A percentile compares a stretch with the other conserved stretches of the same genome.
Conservation (phyloP, 2,888 invertebrate species). For the Melipona beecheii region DNA sequence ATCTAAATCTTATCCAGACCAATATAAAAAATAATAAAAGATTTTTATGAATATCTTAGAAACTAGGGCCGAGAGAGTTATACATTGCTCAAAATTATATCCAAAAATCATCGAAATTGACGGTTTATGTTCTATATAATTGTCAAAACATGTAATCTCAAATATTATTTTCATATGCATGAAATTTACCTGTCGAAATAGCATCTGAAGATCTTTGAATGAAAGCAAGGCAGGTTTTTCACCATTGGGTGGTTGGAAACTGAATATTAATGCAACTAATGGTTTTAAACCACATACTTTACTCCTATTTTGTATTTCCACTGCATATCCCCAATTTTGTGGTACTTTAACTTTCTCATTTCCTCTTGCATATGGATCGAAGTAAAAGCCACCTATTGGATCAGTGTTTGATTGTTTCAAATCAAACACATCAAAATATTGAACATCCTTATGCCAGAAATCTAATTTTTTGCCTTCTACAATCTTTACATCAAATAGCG, state of each 20-base stretch:
- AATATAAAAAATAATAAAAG: too few species aligned
- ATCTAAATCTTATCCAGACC: too few species aligned
- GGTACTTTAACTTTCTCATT: conserved; percentile 87
- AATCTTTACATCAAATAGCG: conserved; percentile 91
- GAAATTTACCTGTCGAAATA: conserved; percentile 89
- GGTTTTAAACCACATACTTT: conserved; percentile 88
- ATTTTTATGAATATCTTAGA: too few species aligned
- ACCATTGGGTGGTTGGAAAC: conserved; percentile 89
- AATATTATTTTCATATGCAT: conserved; percentile 5
- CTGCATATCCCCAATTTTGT: conserved; percentile 90
- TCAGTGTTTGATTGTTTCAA: conserved; percentile 85
- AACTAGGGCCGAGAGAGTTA: too few species aligned
- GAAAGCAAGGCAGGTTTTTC: conserved; percentile 89
- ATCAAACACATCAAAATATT: conserved; percentile 92
- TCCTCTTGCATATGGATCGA: conserved; percentile 91
- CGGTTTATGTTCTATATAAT: too few species aligned
- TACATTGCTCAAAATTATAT: too few species aligned
- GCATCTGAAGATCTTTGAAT: conserved; percentile 89
- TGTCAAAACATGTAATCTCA: neutral
- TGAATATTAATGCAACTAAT: conserved; percentile 92
- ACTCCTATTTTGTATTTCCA: conserved; percentile 91
- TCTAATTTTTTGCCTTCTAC: conserved; percentile 87
- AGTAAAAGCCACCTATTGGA: conserved; percentile 93
- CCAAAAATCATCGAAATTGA: too few species aligned
- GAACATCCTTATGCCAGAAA: conserved; percentile 94